These are phyloP conservation scores for Epizoanthus illoricatus DNA, from an alignment of 92 coral and sea anemone genomes.

Conservation along the genomic window DNA sequence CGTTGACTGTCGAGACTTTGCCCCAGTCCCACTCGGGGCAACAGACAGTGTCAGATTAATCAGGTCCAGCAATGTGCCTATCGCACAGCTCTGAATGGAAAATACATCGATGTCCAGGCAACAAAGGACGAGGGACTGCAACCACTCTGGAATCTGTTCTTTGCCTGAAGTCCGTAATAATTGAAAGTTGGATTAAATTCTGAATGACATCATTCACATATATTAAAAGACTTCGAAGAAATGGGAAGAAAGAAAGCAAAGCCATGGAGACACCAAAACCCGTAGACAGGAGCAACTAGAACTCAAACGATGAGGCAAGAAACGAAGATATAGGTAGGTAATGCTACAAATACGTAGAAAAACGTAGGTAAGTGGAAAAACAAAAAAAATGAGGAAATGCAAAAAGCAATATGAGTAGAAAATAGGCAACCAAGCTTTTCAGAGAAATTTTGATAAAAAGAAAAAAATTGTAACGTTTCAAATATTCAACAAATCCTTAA, in stretches of 20 bases:
- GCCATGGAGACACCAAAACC: too few species aligned
- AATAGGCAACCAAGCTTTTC: too few species aligned
- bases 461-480: too few species aligned
- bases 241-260: background rate
- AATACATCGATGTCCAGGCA: conserved; percentile 85
- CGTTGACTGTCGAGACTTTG: conserved; percentile 66
- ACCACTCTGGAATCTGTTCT: conserved; percentile 85
- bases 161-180: conserved; percentile 16
- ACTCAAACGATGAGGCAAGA: too few species aligned
- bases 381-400: too few species aligned
- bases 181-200: background rate
- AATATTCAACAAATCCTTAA: too few species aligned
- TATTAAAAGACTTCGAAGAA: background rate
- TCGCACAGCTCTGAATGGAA: conserved; percentile 92
- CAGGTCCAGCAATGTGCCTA: conserved; percentile 88
- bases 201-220: background rate
- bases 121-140: conserved; percentile 83
- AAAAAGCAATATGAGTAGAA: too few species aligned
- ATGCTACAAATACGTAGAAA: too few species aligned
- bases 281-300: too few species aligned
- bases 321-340: too few species aligned
- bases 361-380: too few species aligned
- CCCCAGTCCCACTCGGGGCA: conserved; percentile 57
- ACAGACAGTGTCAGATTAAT: conserved; percentile 94
- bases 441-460: too few species aligned